Evolutionary conservation across 2,797 vertebrate species (phyloP).

Genomic region (Melanogrammus aeglefinus): DNA sequence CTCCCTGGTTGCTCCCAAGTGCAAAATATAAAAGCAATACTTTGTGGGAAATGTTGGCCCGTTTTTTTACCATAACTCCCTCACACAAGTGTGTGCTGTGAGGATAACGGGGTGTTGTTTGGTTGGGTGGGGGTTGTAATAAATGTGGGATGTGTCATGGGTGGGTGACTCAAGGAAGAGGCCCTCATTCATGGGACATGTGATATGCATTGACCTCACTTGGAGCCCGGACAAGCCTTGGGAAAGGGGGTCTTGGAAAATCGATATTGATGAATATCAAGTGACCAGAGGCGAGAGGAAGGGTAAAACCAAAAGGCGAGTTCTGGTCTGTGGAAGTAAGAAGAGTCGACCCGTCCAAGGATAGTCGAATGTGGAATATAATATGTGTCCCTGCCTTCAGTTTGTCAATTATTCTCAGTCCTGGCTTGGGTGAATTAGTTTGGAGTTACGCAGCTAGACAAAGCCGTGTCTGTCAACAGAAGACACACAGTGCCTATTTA

Average conservation of each 20-base stretch:
- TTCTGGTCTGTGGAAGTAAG: not conserved
- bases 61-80: constrained; percentile 19
- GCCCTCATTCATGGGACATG: constrained; percentile 3
- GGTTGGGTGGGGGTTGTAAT: not conserved
- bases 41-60: constrained; percentile 17
- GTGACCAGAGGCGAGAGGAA: not conserved
- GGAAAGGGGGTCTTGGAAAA: constrained; percentile 8
- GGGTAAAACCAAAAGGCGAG: not conserved
- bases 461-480: not conserved
- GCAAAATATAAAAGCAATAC: not conserved
- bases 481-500: not conserved
- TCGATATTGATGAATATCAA: constrained; percentile 10
- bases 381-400: constrained; percentile 4
- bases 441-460: not conserved
- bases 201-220: constrained; percentile 14
- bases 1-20: constrained; percentile 2
- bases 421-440: not conserved
- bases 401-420: not conserved
- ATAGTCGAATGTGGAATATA: not conserved
- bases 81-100: constrained; percentile 2
- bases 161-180: constrained; percentile 6
- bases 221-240: not conserved
- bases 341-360: not conserved
- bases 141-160: constrained; percentile 12
- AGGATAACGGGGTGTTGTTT: not conserved